Percentiles rank a stretch among this genome's conserved stretches.
These are phyloP conservation scores for Charaxes varanes DNA, from an alignment of 1,140 invertebrate species.

Conservation along the genomic window DNA sequence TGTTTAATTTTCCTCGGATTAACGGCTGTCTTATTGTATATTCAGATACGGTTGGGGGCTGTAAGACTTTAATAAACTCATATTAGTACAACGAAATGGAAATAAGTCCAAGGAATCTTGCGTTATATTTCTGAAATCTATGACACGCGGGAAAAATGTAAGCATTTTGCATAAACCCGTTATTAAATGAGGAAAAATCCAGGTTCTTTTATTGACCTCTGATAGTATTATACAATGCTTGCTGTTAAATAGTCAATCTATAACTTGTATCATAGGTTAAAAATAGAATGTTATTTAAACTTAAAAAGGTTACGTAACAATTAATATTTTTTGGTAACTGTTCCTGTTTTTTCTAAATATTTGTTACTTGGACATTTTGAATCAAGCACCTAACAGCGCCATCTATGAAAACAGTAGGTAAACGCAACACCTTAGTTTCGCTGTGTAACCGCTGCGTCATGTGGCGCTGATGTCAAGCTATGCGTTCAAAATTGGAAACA, in stretches of 20 bases:
- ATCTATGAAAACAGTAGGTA: constrained; percentile 14
- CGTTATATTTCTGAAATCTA: too few species aligned
- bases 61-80: constrained; percentile 11
- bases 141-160: too few species aligned
- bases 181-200: too few species aligned
- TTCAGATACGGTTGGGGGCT: constrained; percentile 16
- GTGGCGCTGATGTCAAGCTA: constrained; percentile 3
- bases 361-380: too few species aligned
- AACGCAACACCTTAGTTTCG: constrained; percentile 10
- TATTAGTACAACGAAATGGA: too few species aligned
- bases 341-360: background rate
- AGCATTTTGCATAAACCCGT: too few species aligned
- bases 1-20: constrained; percentile 25
- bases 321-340: background rate
- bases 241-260: background rate
- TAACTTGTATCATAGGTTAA: background rate
- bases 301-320: background rate
- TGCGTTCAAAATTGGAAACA: background rate
- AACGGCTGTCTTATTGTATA: constrained; percentile 19
- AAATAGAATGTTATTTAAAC: background rate
- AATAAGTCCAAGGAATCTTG: too few species aligned
- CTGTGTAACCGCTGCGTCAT: constrained; percentile 11
- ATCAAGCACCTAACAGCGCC: constrained; percentile 3
- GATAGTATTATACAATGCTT: too few species aligned
- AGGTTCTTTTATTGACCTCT: too few species aligned